Evolutionary conservation across 2,888 invertebrate genomes (phyloP).

Genomic region (Eupithecia vulgata): DNA sequence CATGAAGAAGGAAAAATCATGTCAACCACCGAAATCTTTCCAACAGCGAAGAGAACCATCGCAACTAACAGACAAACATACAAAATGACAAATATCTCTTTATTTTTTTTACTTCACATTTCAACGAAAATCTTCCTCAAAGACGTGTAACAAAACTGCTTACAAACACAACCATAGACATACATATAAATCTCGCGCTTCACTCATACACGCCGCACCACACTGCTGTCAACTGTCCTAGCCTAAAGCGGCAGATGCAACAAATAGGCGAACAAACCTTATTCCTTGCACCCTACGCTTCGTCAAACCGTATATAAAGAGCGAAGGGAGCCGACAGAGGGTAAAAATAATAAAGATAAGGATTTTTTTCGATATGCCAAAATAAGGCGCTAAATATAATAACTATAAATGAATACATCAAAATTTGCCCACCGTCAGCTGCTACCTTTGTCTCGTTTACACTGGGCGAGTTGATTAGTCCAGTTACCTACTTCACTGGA

Average conservation of each 20-base stretch:
- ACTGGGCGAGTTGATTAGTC: constrained; percentile 22
- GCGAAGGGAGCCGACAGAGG: constrained; percentile 57
- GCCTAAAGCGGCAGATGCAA: constrained; percentile 23
- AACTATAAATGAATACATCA: constrained; percentile 63
- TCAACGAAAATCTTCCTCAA: constrained; percentile 68
- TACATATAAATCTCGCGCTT: constrained; percentile 42
- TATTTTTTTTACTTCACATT: constrained; percentile 49
- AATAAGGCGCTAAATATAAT: constrained; percentile 45
- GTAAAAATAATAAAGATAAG: constrained; percentile 51
- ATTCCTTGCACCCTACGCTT: constrained; percentile 24
- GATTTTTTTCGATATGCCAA: constrained; percentile 35
- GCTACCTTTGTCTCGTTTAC: constrained; percentile 42
- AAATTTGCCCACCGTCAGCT: constrained; percentile 58
- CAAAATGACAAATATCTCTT: constrained; percentile 59
- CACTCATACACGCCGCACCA: constrained; percentile 19
- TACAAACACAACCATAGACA: constrained; percentile 73
- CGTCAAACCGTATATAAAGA: constrained; percentile 17
- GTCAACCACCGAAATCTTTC: background rate
- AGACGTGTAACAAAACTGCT: constrained; percentile 70
- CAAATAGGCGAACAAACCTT: constrained; percentile 7
- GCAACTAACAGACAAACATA: constrained; percentile 49
- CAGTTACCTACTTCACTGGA: background rate
- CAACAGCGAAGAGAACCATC: constrained; percentile 40
- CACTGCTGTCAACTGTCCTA: constrained; percentile 17
- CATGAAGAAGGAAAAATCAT: no score